phyloP scores from a whole-genome alignment of 2,113 vertebrate genomes.

The Chaetops frenatus region DNA sequence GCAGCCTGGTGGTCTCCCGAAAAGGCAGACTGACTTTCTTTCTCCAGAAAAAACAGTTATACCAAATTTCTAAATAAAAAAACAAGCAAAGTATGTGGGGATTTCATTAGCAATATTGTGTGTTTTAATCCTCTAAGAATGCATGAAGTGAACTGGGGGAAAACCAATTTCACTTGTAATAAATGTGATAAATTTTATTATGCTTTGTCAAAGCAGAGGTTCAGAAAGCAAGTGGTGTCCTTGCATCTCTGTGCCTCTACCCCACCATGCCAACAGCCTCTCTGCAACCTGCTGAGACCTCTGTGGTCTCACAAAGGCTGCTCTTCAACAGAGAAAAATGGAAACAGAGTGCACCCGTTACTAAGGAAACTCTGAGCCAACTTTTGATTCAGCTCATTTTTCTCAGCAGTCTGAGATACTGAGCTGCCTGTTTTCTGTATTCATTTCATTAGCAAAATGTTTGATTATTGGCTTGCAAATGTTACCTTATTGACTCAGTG shows the following conservation, averaged over 20 bases:
- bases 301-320: constrained; percentile 18
- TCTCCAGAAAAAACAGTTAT: not conserved
- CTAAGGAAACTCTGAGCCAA: constrained; percentile 64
- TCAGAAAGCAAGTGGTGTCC: constrained; percentile 49
- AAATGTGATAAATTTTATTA: constrained; percentile 16
- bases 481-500: constrained; percentile 42
- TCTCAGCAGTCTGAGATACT: not conserved
- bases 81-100: not conserved
- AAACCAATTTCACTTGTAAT: constrained; percentile 14
- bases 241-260: constrained; percentile 19
- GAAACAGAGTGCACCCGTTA: constrained; percentile 33
- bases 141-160: not conserved
- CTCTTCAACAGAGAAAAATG: not conserved
- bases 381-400: not conserved
- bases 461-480: constrained; percentile 20
- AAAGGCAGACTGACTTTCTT: not conserved
- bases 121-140: not conserved
- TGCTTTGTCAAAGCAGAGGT: constrained; percentile 18
- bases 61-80: not conserved
- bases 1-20: not conserved
- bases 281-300: constrained; percentile 19
- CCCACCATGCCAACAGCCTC: constrained; percentile 52
- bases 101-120: constrained; percentile 19
- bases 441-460: constrained; percentile 46
- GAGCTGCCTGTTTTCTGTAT: constrained; percentile 9